Evolutionary conservation across 2,797 vertebrate genomes (phyloP).

Genomic region (Rallus crepitans): DNA sequence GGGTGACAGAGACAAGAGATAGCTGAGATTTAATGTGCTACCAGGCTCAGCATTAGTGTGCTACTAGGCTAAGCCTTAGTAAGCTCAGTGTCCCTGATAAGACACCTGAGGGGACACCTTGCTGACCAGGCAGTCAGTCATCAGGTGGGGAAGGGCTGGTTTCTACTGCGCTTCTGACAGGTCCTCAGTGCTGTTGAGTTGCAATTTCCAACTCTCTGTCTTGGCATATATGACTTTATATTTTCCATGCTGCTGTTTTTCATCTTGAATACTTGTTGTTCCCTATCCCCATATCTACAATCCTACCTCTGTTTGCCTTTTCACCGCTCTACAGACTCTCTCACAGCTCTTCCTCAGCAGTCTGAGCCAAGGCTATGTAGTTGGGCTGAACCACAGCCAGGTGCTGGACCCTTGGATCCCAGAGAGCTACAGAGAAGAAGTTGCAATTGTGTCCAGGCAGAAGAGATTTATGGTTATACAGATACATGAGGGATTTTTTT

Average conservation of each 20-base stretch:
- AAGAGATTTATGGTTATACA: background rate
- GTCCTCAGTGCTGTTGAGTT: background rate
- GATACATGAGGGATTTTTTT: background rate
- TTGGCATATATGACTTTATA: background rate
- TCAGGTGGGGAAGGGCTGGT: background rate
- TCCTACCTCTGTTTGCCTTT: background rate
- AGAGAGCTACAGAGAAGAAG: background rate
- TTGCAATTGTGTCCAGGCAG: background rate
- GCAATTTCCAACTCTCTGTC: background rate
- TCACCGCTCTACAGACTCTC: background rate
- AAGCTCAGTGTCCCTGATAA: fast-evolving
- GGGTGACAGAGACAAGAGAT: background rate
- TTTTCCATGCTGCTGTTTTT: background rate
- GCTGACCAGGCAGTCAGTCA: background rate
- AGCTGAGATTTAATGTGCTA: background rate
- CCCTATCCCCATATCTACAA: background rate
- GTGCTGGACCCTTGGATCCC: background rate
- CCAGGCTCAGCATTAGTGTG: background rate
- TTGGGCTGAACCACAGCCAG: background rate
- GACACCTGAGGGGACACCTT: background rate
- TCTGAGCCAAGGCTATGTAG: background rate
- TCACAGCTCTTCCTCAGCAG: background rate
- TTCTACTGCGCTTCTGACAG: background rate
- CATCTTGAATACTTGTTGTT: background rate
- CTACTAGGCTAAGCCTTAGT: background rate